Evolutionary conservation across 2,797 vertebrate species (phyloP).

Genomic region (Aselliscus stoliczkanus): DNA sequence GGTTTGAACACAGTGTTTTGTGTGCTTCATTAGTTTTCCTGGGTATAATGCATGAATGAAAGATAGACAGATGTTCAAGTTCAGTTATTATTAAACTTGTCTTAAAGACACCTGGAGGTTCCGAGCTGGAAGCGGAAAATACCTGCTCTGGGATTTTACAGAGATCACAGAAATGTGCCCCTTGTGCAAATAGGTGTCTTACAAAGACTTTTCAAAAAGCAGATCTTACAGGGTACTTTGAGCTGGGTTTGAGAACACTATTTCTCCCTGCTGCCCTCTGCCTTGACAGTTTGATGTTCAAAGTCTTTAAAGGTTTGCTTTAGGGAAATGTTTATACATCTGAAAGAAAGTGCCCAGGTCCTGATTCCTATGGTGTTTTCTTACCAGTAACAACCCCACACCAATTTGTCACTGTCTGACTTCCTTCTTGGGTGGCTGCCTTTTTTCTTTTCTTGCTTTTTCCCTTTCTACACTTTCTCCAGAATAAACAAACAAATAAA

Average conservation of each 20-base stretch:
- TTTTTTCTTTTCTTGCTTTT: not conserved
- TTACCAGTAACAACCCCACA: not conserved
- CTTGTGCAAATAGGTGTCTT: not conserved
- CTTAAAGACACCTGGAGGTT: not conserved
- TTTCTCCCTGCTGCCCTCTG: conserved; percentile 34
- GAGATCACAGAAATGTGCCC: conserved; percentile 40
- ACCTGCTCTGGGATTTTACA: not conserved
- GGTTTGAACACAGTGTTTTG: not conserved
- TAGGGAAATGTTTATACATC: conserved; percentile 49
- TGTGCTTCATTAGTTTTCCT: not conserved
- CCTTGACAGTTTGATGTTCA: conserved; percentile 30
- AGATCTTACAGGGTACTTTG: not conserved
- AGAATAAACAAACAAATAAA: no score
- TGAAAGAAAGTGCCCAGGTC: not conserved
- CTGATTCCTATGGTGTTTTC: not conserved
- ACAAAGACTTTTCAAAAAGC: conserved; percentile 16
- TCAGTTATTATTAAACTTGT: not conserved
- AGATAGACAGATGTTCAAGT: not conserved
- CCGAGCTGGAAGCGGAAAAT: not conserved
- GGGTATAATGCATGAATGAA: not conserved
- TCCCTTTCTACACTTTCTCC: not conserved
- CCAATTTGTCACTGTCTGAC: not conserved
- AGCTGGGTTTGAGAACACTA: not conserved
- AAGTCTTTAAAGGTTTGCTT: conserved; percentile 47
- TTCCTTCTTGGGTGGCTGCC: not conserved